Evolutionary conservation across 1,140 invertebrate species (phyloP).

Genomic region (Drosophila auraria): DNA sequence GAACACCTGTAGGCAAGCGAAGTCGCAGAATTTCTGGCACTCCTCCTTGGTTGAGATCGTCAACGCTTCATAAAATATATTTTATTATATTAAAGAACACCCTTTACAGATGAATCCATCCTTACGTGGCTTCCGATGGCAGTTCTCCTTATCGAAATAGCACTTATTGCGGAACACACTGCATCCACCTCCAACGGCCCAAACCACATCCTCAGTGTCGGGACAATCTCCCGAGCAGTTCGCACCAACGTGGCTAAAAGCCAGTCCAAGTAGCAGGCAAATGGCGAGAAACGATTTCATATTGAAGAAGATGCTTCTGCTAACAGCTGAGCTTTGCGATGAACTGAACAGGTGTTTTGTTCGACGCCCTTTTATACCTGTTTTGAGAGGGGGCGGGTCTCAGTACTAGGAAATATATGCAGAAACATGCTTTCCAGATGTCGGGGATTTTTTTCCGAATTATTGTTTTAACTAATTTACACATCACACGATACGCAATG

Average conservation of each 20-base stretch:
- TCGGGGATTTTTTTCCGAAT: conserved; percentile 20
- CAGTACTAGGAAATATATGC: conserved; percentile 4
- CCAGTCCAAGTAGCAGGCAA: conserved; percentile 32
- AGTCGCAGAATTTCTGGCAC: conserved; percentile 48
- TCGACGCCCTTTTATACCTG: conserved; percentile 27
- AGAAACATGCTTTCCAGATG: neutral
- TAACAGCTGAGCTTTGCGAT: neutral
- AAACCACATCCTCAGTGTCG: conserved; percentile 66
- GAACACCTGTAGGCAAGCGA: conserved; percentile 24
- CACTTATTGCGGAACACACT: conserved; percentile 66
- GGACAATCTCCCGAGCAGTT: conserved; percentile 50
- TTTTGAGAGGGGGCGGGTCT: neutral
- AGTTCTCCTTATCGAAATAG: conserved; percentile 60
- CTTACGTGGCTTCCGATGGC: conserved; percentile 46
- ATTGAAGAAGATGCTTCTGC: conserved; percentile 5
- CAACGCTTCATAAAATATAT: conserved; percentile 26
- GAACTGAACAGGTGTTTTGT: conserved; percentile 15
- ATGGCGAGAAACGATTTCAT: conserved; percentile 46
- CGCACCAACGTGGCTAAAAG: conserved; percentile 46
- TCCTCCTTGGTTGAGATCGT: conserved; percentile 45
- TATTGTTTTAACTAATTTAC: conserved; percentile 12
- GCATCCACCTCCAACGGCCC: conserved; percentile 52
- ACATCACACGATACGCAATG: neutral
- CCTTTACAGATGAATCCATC: neutral
- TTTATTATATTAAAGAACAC: neutral